These are phyloP conservation scores for Aphelenchoides bicaudatus DNA, from an alignment of 2,888 invertebrate genomes.

Conservation along the genomic window DNA sequence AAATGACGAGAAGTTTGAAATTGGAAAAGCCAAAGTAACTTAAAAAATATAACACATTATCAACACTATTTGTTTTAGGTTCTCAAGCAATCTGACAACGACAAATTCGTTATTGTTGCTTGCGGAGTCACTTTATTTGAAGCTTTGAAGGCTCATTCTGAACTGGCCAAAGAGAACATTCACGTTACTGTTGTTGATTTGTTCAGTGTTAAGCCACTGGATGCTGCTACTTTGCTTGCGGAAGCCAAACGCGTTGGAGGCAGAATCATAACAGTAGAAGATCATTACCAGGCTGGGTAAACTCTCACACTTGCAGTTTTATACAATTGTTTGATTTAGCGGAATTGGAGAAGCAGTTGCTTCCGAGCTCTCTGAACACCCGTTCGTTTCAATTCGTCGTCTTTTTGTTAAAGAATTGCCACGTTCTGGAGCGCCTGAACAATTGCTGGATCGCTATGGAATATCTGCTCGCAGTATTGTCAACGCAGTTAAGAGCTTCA, in stretches of 20 bases:
- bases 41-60: too few species aligned
- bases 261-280: slow-evolving; percentile 84
- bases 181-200: slow-evolving; percentile 82
- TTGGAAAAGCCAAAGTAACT: slow-evolving; percentile 68
- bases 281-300: slow-evolving; percentile 90
- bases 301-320: too few species aligned
- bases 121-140: slow-evolving; percentile 91
- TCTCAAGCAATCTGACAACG: slow-evolving; percentile 73
- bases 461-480: slow-evolving; percentile 78
- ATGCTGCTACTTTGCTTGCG: slow-evolving; percentile 72
- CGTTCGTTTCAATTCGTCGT: slow-evolving; percentile 9
- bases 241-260: slow-evolving; percentile 68
- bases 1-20: slow-evolving; percentile 77
- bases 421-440: slow-evolving; percentile 83
- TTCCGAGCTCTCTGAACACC: slow-evolving; percentile 10
- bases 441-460: slow-evolving; percentile 81
- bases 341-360: slow-evolving; percentile 83
- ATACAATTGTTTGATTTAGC: too few species aligned
- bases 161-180: slow-evolving; percentile 63
- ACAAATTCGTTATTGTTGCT: slow-evolving; percentile 81
- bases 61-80: too few species aligned
- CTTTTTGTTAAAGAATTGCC: slow-evolving; percentile 69
- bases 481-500: slow-evolving; percentile 42
- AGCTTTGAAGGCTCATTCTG: slow-evolving; percentile 74
- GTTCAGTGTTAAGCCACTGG: slow-evolving; percentile 78